Base-by-base conservation (phyloP, 2,888 invertebrate genomes). In the Epinotia demarniana region DNA sequence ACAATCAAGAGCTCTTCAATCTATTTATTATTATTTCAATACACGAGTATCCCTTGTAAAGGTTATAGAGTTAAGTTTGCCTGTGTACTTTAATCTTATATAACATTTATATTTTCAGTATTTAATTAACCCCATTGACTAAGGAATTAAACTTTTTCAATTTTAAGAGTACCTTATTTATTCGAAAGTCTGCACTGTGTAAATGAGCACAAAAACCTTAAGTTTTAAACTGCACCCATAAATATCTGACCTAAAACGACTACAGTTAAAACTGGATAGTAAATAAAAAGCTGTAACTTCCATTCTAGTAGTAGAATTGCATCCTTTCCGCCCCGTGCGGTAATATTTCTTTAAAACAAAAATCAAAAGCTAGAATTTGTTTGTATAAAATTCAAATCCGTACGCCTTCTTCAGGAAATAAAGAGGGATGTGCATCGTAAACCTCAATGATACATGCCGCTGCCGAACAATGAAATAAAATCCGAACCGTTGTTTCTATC, bases 341-440 rank as follows among this genome's bases (percentile, higher is more conserved):
- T 46, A 63, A 66, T 71, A 66, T 73, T 53, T 67, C 43, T 71
- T 61, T 77, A 73, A 79, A 79, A 78, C 72, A 64, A 78, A 77
- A 80, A 79, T 81, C 80, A 80, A 81, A 80, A 81, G 81, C 81
- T 78, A 81, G 81, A 79, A 81, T 85, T 83, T 86, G 85, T 87
- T 84, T 81, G 81, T 83, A 86, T 85, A 84, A 83, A 87, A 76
- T 81, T 78, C 79, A 77, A 80, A 78, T 71, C 75, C 78, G 73
- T 78, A 76, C 77, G 79, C 82, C 78, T 80, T 80, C 82, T 81
- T 82, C 82, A 83, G 86, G 85, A 88, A 89, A 91, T 90, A 90
- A 89, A 90, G 88, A 87, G 86, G 84, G 86, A 85, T 87, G 85
- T 84, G 85, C 85, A 85, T 90, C 91, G 90, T 91, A 90, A 91